These are phyloP conservation scores for Cheilosia soror DNA, from an alignment of 2,888 invertebrate genomes.

Conservation along the genomic window DNA sequence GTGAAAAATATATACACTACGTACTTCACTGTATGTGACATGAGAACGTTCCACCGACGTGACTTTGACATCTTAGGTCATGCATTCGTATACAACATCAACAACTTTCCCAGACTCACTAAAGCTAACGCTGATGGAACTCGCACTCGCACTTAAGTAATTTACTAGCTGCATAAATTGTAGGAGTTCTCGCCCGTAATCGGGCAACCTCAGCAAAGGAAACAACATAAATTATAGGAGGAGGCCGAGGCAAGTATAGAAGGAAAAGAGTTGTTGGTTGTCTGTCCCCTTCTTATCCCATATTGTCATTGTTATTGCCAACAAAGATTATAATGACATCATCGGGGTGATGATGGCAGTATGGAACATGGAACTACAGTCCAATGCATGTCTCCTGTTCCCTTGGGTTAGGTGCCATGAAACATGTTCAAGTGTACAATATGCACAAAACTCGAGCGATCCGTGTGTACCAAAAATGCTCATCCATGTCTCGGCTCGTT, in stretches of 20 bases:
- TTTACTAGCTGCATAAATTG: conserved; percentile 70
- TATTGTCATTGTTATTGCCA: conserved; percentile 20
- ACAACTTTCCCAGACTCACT: conserved; percentile 58
- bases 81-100: conserved; percentile 47
- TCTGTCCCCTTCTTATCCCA: background rate
- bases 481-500: background rate
- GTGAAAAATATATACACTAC: no score
- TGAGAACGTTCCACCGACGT: no score
- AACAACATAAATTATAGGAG: conserved; percentile 52
- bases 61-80: conserved; percentile 54
- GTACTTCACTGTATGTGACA: no score
- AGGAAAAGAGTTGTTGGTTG: conserved; percentile 41
- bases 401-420: conserved; percentile 72
- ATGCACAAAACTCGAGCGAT: conserved; percentile 31
- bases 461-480: conserved; percentile 31
- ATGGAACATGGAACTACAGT: conserved; percentile 34
- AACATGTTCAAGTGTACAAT: conserved; percentile 72
- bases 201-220: conserved; percentile 48
- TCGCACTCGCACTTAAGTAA: conserved; percentile 50
- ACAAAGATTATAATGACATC: conserved; percentile 66
- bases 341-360: conserved; percentile 22
- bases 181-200: conserved; percentile 61
- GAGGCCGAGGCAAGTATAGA: conserved; percentile 1
- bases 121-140: conserved; percentile 63
- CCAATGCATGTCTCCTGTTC: conserved; percentile 43